Conservation (phyloP, 2,113 vertebrate species). For the Tamias sibiricus region DNA sequence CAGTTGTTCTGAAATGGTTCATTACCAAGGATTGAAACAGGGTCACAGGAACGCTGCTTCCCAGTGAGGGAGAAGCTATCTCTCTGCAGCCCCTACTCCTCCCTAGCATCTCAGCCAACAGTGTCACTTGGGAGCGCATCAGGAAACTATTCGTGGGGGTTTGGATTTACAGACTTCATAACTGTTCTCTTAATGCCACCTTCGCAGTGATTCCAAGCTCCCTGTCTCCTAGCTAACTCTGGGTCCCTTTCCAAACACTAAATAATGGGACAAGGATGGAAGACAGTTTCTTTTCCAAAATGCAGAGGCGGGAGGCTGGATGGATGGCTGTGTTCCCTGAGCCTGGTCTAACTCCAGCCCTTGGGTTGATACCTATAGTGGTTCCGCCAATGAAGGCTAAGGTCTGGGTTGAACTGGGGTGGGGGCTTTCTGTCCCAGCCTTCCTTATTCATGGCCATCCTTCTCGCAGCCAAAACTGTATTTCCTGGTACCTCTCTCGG, state of each 20-base stretch:
- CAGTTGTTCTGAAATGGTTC: slow-evolving; percentile 63
- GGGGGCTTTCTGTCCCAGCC: slow-evolving; percentile 17
- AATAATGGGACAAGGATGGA: not conserved
- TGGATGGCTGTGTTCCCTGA: not conserved
- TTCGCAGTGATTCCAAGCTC: not conserved
- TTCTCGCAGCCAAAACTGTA: slow-evolving; percentile 64
- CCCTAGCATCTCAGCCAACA: slow-evolving; percentile 31
- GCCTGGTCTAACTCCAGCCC: not conserved
- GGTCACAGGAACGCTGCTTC: slow-evolving; percentile 27
- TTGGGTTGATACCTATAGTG: not conserved
- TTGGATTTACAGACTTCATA: not conserved
- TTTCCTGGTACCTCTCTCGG: slow-evolving; percentile 80
- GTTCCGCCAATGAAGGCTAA: not conserved
- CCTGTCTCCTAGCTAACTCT: not conserved
- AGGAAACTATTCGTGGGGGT: not conserved
- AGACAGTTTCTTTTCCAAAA: slow-evolving; percentile 19
- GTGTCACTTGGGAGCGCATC: not conserved
- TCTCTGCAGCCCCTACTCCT: not conserved
- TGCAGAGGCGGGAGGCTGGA: slow-evolving; percentile 5
- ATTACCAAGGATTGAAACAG: slow-evolving; percentile 49
- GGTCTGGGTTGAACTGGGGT: not conserved
- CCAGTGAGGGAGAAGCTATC: not conserved
- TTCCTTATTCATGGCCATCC: slow-evolving; percentile 35
- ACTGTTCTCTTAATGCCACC: slow-evolving; percentile 32
- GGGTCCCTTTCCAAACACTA: slow-evolving; percentile 49